Base-by-base conservation (phyloP, 1,140 invertebrate genomes). In the Musca vetustissima region DNA sequence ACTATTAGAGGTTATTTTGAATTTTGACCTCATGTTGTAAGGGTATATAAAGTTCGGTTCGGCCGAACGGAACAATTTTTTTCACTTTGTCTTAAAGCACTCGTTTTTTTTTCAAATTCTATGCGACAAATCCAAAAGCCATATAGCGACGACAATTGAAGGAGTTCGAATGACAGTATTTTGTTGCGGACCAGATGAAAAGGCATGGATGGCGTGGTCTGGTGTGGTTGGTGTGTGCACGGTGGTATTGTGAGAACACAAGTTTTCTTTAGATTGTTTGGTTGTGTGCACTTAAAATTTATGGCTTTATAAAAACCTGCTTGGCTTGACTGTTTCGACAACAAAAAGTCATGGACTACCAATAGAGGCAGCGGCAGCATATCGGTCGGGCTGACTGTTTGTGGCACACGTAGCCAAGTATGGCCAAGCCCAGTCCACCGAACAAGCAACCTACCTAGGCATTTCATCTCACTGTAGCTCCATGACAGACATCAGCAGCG, bases 221-320 rank as follows among this genome's bases (percentile, higher is more conserved):
- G n/a, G n/a, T n/a, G n/a, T n/a, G n/a, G n/a, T n/a, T n/a, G 65
- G 70, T 72, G 67, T 43, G 36, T 11, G 36, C 36, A 11, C 36
- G 36, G 36, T 43, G 36, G 36, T 72, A 67, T 70, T 72, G 69
- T 72, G 70, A 66, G 57, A 59, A 50, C 64, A 49, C 47, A 66
- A 52, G 43, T 66, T 49, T 49, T 43, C 13, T 28, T n/a, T n/a
- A n/a, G n/a, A n/a, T n/a, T 28, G 28, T 28, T 3, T 28, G 28
- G 28, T n/a, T 43, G 36, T 52, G 64, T 24, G 47, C 25, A 50
- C 43, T 66, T 13, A 19, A 73, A 67, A 73, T 76, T 72, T 73
- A 73, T 76, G 71, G 73, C 69, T 71, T 59, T 50, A 70, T 73
- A 67, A 67, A 57, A 74, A 70, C 71, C 70, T 71, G 69, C 73